These are phyloP conservation scores for Antheraea mylitta DNA, from an alignment of 1,140 invertebrate species.

Conservation along the genomic window DNA sequence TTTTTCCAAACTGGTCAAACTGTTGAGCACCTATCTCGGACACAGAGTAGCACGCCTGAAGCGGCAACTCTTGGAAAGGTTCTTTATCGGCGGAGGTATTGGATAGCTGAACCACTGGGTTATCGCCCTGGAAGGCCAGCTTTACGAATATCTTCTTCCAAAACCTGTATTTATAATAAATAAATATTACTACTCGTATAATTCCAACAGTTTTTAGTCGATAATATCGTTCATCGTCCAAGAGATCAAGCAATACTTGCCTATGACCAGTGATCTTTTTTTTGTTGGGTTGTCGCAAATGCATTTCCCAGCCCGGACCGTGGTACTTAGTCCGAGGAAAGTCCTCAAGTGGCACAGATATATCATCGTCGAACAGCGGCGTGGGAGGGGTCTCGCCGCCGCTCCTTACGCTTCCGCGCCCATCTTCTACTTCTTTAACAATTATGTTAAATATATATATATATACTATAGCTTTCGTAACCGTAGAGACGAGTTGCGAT, in stretches of 20 bases:
- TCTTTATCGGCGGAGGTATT: constrained; percentile 93
- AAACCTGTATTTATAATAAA: constrained; percentile 80
- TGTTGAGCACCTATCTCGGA: constrained; percentile 97
- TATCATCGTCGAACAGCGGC: constrained; percentile 96
- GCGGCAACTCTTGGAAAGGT: constrained; percentile 94
- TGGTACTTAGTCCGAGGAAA: constrained; percentile 90
- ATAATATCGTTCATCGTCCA: neutral
- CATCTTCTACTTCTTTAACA: constrained; percentile 16
- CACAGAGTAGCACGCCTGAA: constrained; percentile 95
- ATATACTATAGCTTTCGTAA: neutral
- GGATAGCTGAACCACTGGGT: constrained; percentile 91
- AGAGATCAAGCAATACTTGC: constrained; percentile 43
- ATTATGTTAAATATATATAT: neutral
- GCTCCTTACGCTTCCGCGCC: constrained; percentile 60
- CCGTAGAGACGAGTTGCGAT: neutral
- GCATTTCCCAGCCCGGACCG: constrained; percentile 98
- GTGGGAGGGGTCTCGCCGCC: constrained; percentile 88
- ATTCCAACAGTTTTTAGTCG: neutral
- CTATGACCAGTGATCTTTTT: constrained; percentile 98
- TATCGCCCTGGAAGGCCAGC: constrained; percentile 88
- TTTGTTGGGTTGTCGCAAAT: constrained; percentile 96
- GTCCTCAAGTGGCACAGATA: constrained; percentile 94
- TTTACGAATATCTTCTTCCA: constrained; percentile 98
- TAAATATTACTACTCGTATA: neutral
- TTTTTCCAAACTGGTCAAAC: constrained; percentile 99